Evolutionary conservation across 2,797 vertebrate species (phyloP), one percentile per base, ranked within the genome.

Genomic region (Malurus splendens): DNA sequence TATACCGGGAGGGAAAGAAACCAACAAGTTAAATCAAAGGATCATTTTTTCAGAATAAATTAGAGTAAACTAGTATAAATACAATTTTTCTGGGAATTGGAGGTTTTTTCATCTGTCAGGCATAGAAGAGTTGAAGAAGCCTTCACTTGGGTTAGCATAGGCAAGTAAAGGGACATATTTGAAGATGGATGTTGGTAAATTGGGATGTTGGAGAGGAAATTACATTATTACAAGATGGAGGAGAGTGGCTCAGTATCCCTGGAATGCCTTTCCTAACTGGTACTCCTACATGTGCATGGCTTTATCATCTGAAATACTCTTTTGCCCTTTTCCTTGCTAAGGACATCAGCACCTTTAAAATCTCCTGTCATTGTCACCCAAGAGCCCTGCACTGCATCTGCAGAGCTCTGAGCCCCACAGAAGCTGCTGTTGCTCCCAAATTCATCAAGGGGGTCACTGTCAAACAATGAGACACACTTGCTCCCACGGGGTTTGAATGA

Each of bases 381-480:
- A 42, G 12, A 83, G 66, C 38, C 36, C 28, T 32, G 56, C 9
- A 30, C 32, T 67, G 42, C 66, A 51, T 73, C 60, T 54, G 42
- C 54, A 75, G 51, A 74, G 54, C 79, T 83, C 67, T 2, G 7
- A 54, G 60, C 82, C 80, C 59, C 71, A 67, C 39, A 38, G 80
- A 82, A 82, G 59, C 70, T 87, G 89, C 85, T 65, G 54, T 32
- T 86, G 56, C 82, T 92, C 90, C 90, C 82, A 94, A 92, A 94
- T 90, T 92, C 91, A 88, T 90, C 87, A 81, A 66, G 77, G 61
- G 76, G 87, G 90, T 87, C 92, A 92, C 94, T 93, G 94, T 87
- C 94, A 83, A 91, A 91, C 89, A 93, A 25, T 60, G 85, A 82
- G 80, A 89, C 56, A 66, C 62, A 19, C 28, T 88, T 57, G 28